These are phyloP conservation scores for Euplexia lucipara DNA, from an alignment of 2,888 invertebrate genomes.

Conservation along the genomic window DNA sequence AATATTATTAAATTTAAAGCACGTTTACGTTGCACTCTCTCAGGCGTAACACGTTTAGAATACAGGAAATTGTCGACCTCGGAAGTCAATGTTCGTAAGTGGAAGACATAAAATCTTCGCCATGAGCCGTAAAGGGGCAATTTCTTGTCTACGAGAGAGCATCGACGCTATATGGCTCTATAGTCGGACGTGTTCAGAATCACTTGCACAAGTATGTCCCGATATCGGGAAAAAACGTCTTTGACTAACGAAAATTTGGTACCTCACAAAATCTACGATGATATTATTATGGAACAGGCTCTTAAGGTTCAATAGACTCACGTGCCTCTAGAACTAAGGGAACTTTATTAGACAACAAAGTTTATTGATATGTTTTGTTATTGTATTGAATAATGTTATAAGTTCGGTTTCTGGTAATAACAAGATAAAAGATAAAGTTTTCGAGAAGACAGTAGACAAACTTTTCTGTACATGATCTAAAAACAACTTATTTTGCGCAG, in stretches of 20 bases:
- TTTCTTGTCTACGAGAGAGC: conserved; percentile 83
- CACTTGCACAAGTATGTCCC: conserved; percentile 62
- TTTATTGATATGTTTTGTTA: conserved; percentile 50
- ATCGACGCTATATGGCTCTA: conserved; percentile 77
- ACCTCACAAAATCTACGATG: conserved; percentile 50
- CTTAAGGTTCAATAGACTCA: conserved; percentile 29
- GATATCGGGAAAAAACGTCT: conserved; percentile 59
- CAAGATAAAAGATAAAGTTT: conserved; percentile 4
- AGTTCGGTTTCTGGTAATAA: conserved; percentile 14
- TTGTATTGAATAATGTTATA: conserved; percentile 15
- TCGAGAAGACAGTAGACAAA: not conserved
- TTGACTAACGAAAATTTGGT: conserved; percentile 58
- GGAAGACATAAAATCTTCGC: conserved; percentile 83
- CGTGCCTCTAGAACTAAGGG: conserved; percentile 32
- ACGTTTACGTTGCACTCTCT: conserved; percentile 62
- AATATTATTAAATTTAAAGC: conserved; percentile 51
- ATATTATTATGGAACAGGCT: conserved; percentile 48
- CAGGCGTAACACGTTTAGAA: conserved; percentile 74
- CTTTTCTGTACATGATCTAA: not conserved
- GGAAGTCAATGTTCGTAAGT: conserved; percentile 85
- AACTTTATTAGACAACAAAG: conserved; percentile 39
- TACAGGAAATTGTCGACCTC: conserved; percentile 79
- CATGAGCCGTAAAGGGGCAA: conserved; percentile 84
- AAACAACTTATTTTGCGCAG: too few relatives aligned
- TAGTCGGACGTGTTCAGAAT: conserved; percentile 80